Conservation (phyloP, 2,797 vertebrate genomes). For the Rhinichthys osculus region DNA sequence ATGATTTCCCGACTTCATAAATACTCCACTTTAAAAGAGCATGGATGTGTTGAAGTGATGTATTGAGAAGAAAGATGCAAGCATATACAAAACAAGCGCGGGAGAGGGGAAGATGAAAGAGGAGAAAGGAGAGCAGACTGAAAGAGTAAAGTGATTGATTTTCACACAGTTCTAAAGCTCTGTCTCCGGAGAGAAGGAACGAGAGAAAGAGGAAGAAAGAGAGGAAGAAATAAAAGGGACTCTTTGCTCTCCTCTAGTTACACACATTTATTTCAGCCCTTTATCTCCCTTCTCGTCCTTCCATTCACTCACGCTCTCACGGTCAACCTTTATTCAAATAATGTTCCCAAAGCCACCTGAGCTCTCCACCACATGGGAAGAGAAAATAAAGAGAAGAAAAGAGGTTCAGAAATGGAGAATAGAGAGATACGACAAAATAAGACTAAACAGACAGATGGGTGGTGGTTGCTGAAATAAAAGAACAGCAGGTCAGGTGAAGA, state of each 20-base stretch:
- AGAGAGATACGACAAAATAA: neutral
- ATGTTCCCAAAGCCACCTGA: slow-evolving; percentile 62
- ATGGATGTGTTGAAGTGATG: slow-evolving; percentile 20
- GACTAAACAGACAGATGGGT: slow-evolving; percentile 37
- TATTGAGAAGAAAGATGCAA: slow-evolving; percentile 19
- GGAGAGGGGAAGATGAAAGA: slow-evolving; percentile 37
- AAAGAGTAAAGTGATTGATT: slow-evolving; percentile 75
- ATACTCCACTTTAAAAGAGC: neutral
- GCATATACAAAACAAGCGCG: neutral
- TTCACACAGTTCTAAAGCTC: slow-evolving; percentile 73
- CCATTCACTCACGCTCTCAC: slow-evolving; percentile 61
- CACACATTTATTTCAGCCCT: slow-evolving; percentile 54
- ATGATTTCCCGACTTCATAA: slow-evolving; percentile 3
- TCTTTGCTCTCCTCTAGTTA: slow-evolving; percentile 67
- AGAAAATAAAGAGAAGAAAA: slow-evolving; percentile 36
- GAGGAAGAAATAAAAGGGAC: slow-evolving; percentile 65
- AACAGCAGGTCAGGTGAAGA: slow-evolving; percentile 9
- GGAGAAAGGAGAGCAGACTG: slow-evolving; percentile 52
- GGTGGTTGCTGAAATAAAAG: slow-evolving; percentile 25
- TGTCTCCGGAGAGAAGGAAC: slow-evolving; percentile 67
- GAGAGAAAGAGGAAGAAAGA: slow-evolving; percentile 60
- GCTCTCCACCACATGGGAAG: slow-evolving; percentile 16
- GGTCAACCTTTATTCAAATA: slow-evolving; percentile 62
- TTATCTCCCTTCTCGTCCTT: slow-evolving; percentile 50
- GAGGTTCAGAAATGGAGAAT: slow-evolving; percentile 29